Conservation (phyloP, 92 coral and sea anemone species). For the Epizoanthus stellaris region DNA sequence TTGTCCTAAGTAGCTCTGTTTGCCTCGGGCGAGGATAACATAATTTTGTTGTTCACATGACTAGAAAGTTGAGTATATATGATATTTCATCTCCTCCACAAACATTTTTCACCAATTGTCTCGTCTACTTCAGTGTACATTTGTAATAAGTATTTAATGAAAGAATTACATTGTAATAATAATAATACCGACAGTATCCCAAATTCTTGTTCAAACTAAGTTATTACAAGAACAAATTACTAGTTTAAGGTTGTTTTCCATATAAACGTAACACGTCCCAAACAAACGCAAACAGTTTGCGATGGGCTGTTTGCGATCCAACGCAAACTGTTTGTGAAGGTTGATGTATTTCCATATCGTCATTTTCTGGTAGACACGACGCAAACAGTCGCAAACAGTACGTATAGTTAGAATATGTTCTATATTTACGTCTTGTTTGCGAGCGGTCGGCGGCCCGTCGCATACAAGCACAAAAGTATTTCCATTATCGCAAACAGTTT, state of each 20-base stretch:
- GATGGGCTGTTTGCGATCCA: no score
- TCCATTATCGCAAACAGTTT: no score
- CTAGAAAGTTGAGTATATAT: not conserved
- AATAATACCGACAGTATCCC: not conserved
- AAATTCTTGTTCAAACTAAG: slow-evolving; percentile 14
- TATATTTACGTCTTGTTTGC: no score
- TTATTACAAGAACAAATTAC: not conserved
- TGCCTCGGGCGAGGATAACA: not conserved
- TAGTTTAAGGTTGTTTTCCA: not conserved
- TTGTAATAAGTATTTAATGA: slow-evolving; percentile 10
- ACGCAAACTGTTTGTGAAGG: no score
- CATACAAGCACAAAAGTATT: no score
- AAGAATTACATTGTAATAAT: not conserved
- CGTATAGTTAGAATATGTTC: no score
- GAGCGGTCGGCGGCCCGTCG: no score
- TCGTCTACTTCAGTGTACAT: slow-evolving; percentile 5
- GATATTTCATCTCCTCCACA: not conserved
- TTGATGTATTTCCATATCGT: no score
- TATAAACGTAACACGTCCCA: not conserved
- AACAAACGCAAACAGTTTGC: no score
- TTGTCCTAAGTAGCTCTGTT: not conserved
- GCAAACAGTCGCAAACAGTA: not conserved
- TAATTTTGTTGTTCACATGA: not conserved
- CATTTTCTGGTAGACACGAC: no score
- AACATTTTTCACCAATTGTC: not conserved